Percentiles rank a stretch among this genome's conserved stretches.
phyloP scores from a whole-genome alignment of 53 echinoderm and acorn worm species.

The Paracentrotus lividus region DNA sequence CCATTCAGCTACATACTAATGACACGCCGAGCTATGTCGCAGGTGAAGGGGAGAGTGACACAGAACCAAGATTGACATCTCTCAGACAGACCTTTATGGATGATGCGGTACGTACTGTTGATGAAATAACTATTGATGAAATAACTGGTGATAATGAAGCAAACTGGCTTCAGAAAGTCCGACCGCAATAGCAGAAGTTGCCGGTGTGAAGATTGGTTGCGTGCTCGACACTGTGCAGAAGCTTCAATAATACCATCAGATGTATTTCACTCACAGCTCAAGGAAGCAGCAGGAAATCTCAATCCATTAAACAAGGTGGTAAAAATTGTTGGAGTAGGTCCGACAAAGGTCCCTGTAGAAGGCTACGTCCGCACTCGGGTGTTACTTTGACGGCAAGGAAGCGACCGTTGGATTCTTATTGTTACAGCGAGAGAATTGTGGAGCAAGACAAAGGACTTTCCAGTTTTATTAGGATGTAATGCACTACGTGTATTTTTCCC shows the following conservation, averaged over 20 bases:
- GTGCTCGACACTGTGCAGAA: slow-evolving; percentile 68
- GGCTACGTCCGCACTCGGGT: too few relatives aligned
- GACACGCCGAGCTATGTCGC: background rate
- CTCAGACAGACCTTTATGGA: background rate
- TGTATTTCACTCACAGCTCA: slow-evolving; percentile 51
- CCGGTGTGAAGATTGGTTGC: slow-evolving; percentile 46
- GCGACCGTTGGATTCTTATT: slow-evolving; percentile 68
- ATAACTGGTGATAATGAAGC: background rate
- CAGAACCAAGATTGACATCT: background rate
- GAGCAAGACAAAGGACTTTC: slow-evolving; percentile 36
- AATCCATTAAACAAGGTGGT: slow-evolving; percentile 5
- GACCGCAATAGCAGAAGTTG: slow-evolving; percentile 27
- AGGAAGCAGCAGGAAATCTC: background rate
- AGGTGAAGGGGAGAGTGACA: background rate
- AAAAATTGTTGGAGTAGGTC: too few relatives aligned
- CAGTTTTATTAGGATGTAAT: slow-evolving; percentile 69
- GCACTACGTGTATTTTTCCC: slow-evolving; percentile 11
- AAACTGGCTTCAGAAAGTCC: slow-evolving; percentile 55
- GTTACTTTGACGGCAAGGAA: background rate
- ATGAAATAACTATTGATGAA: background rate
- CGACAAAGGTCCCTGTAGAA: too few relatives aligned
- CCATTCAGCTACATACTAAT: too few relatives aligned
- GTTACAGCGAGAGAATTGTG: background rate
- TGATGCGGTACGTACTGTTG: background rate
- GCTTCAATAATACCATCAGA: slow-evolving; percentile 68